Percentiles rank a stretch among this genome's conserved stretches.
Evolutionary conservation across 2,888 invertebrate genomes (phyloP).

Genomic region (Tyria jacobaeae): DNA sequence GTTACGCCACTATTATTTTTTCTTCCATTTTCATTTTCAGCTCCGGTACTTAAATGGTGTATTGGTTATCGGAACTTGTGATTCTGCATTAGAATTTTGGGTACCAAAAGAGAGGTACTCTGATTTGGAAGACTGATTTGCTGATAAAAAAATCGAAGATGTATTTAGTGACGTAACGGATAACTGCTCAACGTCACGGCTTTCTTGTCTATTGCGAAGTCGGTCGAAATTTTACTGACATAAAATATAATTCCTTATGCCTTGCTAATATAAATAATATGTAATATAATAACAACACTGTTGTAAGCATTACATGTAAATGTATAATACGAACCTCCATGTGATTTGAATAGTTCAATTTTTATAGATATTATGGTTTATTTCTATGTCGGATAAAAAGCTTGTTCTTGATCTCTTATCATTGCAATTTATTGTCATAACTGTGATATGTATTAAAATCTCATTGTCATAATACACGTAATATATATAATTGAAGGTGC

Average conservation of each 20-base stretch:
- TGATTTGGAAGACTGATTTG: conserved; percentile 33
- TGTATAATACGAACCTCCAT: background rate
- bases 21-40: conserved; percentile 67
- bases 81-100: conserved; percentile 83
- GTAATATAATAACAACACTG: conserved; percentile 5
- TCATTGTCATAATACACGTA: conserved; percentile 2
- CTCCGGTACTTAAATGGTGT: conserved; percentile 79
- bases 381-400: background rate
- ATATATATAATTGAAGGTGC: conserved; percentile 1
- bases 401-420: background rate
- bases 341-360: background rate
- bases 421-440: background rate
- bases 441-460: conserved; percentile 2
- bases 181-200: no score
- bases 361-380: background rate
- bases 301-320: background rate
- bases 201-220: conserved; percentile 17
- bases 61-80: conserved; percentile 82
- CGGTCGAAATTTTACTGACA: conserved; percentile 14
- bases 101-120: conserved; percentile 67
- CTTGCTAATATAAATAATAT: background rate
- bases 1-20: background rate
- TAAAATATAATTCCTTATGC: background rate
- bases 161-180: background rate
- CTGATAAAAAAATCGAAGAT: conserved; percentile 1